Percentiles rank a stretch among this genome's conserved stretches.
These are phyloP conservation scores for Sander lucioperca DNA, from an alignment of 2,113 vertebrate genomes.

Conservation along the genomic window DNA sequence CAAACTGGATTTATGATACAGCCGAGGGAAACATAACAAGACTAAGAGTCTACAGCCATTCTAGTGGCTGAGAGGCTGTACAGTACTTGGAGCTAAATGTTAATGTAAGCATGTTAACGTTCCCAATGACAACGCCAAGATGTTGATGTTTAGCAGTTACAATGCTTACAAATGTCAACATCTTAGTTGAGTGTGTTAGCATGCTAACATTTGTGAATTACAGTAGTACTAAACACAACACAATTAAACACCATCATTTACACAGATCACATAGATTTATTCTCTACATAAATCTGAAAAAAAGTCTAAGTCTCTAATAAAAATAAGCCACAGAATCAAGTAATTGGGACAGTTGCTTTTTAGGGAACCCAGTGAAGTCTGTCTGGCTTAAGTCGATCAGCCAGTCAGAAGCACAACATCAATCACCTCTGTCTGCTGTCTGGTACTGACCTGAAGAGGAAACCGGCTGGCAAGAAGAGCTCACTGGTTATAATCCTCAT, in stretches of 20 bases:
- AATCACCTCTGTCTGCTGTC: conserved; percentile 20
- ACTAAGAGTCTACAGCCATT: not conserved
- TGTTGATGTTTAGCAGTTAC: not conserved
- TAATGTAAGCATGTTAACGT: not conserved
- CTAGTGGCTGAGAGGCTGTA: not conserved
- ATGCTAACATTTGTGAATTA: no score
- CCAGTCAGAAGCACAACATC: not conserved
- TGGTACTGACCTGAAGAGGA: conserved; percentile 46
- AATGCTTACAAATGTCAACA: not conserved
- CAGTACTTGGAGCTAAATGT: not conserved
- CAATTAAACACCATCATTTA: not conserved
- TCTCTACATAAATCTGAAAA: no score
- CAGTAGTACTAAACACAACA: no score
- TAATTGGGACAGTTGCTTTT: conserved; percentile 19
- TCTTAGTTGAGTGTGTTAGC: not conserved
- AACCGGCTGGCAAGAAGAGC: conserved; percentile 14
- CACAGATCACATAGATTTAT: not conserved
- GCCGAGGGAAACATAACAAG: not conserved
- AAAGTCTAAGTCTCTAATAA: no score
- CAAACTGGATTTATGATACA: not conserved
- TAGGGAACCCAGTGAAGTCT: not conserved
- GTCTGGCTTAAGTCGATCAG: not conserved
- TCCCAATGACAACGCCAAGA: no score
- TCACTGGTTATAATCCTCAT: conserved; percentile 24
- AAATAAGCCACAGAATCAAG: not conserved